Evolutionary conservation across 2,113 vertebrate genomes (phyloP).

Genomic region (Polyodon spathula): DNA sequence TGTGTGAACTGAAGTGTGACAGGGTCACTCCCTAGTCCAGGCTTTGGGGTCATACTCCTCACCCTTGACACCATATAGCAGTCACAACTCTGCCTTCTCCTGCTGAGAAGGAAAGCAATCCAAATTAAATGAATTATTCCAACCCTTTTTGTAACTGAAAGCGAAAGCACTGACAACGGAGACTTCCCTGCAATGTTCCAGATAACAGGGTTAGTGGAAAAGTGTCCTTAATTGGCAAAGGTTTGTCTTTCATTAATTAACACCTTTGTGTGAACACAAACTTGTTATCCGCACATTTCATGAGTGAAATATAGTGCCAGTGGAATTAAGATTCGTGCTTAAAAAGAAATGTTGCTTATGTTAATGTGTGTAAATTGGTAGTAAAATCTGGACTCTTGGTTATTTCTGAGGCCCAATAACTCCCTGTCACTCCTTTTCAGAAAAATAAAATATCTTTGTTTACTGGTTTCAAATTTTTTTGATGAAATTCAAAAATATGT

Average conservation of each 20-base stretch:
- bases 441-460: no score
- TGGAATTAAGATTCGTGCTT: conserved; percentile 47
- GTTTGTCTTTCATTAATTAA: conserved; percentile 83
- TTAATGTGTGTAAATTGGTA: conserved; percentile 33
- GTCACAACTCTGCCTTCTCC: conserved; percentile 57
- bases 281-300: conserved; percentile 57
- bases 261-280: conserved; percentile 72
- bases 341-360: conserved; percentile 33
- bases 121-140: conserved; percentile 76
- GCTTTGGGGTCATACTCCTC: conserved; percentile 35
- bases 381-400: no score
- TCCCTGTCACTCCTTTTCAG: no score
- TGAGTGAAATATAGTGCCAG: conserved; percentile 64
- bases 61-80: conserved; percentile 42
- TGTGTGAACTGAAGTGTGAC: conserved; percentile 62
- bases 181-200: conserved; percentile 57
- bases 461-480: no score
- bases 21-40: conserved; percentile 34
- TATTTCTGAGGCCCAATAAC: no score
- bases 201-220: conserved; percentile 63
- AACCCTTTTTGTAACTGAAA: conserved; percentile 42
- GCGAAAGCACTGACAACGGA: conserved; percentile 52
- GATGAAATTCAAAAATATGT: no score
- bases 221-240: conserved; percentile 66
- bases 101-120: conserved; percentile 62